These are phyloP conservation scores for Mirza zaza DNA, from an alignment of 2,113 vertebrate species.

Conservation along the genomic window DNA sequence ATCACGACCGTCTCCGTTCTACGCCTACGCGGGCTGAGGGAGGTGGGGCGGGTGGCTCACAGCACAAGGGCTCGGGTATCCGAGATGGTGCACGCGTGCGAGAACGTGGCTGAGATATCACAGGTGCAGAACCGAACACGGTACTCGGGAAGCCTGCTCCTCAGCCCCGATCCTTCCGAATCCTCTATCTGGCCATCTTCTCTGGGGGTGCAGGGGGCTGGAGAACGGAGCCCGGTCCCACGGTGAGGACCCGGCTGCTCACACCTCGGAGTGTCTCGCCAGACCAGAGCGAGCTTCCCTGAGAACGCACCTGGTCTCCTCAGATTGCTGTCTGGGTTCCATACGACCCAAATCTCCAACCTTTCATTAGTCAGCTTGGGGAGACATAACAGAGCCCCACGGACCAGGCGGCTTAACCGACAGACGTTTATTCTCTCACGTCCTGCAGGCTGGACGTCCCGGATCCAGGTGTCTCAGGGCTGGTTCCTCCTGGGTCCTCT, in stretches of 20 bases:
- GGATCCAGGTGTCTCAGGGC: too few species aligned
- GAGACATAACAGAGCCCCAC: background rate
- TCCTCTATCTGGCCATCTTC: background rate
- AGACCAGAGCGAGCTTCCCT: background rate
- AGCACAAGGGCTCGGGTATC: accelerated
- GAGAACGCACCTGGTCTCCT: background rate
- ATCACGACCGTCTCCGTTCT: accelerated
- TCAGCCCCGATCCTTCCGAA: too few species aligned
- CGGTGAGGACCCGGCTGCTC: background rate
- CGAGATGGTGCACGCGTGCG: accelerated
- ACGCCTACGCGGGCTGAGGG: accelerated
- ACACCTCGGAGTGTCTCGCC: too few species aligned
- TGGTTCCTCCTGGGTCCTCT: too few species aligned
- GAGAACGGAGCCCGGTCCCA: background rate
- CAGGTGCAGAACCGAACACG: accelerated
- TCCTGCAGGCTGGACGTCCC: too few species aligned
- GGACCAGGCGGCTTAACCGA: background rate
- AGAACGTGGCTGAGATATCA: background rate
- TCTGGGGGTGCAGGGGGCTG: background rate
- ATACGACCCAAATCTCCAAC: too few species aligned
- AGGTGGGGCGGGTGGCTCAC: accelerated
- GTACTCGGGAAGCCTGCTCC: background rate
- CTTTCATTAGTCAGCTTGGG: background rate
- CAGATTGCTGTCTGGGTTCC: background rate
- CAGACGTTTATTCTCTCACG: background rate